Conservation (phyloP, 2,113 vertebrate species). For the Paraplagusia blochii region DNA sequence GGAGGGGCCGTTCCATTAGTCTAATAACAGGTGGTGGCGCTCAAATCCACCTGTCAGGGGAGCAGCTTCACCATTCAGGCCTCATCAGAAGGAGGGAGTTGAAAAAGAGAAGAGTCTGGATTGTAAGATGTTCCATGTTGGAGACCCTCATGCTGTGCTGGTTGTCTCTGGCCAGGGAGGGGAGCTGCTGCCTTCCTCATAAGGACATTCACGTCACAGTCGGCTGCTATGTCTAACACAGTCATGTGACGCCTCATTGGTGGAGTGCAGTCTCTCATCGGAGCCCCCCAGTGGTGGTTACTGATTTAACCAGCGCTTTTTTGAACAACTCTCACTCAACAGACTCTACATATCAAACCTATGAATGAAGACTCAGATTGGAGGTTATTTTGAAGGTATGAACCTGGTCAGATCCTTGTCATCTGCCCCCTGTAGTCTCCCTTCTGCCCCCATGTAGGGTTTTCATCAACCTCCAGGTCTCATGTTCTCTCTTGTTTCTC, state of each 20-base stretch:
- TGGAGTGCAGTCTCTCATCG: slow-evolving; percentile 23
- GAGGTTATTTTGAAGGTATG: too few species aligned
- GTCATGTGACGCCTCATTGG: slow-evolving; percentile 19
- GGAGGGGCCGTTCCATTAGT: slow-evolving; percentile 31
- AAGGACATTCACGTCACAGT: slow-evolving; percentile 17
- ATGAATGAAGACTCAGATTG: too few species aligned
- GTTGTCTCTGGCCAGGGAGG: slow-evolving; percentile 54
- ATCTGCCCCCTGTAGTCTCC: neutral
- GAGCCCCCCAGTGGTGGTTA: slow-evolving; percentile 23
- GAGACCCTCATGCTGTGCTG: slow-evolving; percentile 38
- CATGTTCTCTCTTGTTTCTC: slow-evolving; percentile 13
- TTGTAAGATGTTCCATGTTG: too few species aligned
- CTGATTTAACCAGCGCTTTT: slow-evolving; percentile 6
- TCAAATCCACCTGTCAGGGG: neutral
- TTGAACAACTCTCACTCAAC: too few species aligned
- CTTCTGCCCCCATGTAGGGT: neutral
- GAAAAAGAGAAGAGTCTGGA: slow-evolving; percentile 5
- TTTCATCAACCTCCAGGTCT: slow-evolving; percentile 11
- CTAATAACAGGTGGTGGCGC: slow-evolving; percentile 11
- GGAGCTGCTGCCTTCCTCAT: slow-evolving; percentile 62
- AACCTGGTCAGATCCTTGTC: too few species aligned
- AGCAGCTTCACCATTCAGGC: neutral
- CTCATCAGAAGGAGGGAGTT: slow-evolving; percentile 3
- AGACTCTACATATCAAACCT: too few species aligned
- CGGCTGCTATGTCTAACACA: neutral